Evolutionary conservation across 1,140 invertebrate genomes (phyloP).

Genomic region (Dendroctonus valens): DNA sequence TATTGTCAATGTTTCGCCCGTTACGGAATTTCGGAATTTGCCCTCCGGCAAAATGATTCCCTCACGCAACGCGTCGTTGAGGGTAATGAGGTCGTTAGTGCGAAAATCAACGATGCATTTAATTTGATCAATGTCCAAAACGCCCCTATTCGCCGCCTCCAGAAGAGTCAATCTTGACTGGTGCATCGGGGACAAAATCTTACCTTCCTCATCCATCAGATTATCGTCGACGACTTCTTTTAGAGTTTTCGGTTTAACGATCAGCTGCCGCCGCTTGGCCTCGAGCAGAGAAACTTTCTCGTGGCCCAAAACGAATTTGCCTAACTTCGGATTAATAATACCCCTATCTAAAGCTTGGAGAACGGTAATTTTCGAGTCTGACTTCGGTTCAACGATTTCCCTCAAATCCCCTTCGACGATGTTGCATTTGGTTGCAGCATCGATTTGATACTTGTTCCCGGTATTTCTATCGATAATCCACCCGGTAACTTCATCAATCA

Average conservation of each 20-base stretch:
- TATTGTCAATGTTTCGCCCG: slow-evolving; percentile 70
- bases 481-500: slow-evolving; percentile 73
- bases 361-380: slow-evolving; percentile 77
- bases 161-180: slow-evolving; percentile 73
- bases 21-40: slow-evolving; percentile 70
- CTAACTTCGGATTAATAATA: slow-evolving; percentile 74
- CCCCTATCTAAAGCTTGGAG: slow-evolving; percentile 73
- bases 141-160: slow-evolving; percentile 80
- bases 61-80: slow-evolving; percentile 77
- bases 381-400: slow-evolving; percentile 78
- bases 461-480: slow-evolving; percentile 80
- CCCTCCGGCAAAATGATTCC: slow-evolving; percentile 75
- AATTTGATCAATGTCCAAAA: slow-evolving; percentile 77
- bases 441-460: slow-evolving; percentile 75
- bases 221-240: slow-evolving; percentile 83
- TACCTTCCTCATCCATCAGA: slow-evolving; percentile 74
- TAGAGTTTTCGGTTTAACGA: slow-evolving; percentile 86
- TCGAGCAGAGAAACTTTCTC: slow-evolving; percentile 76
- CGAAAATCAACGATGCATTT: slow-evolving; percentile 82
- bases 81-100: slow-evolving; percentile 74
- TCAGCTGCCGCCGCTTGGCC: slow-evolving; percentile 73
- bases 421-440: slow-evolving; percentile 74
- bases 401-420: slow-evolving; percentile 72
- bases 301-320: slow-evolving; percentile 79
- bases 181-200: slow-evolving; percentile 77